phyloP scores from a whole-genome alignment of 2,797 vertebrate genomes.

The Brachyalestes nurse region DNA sequence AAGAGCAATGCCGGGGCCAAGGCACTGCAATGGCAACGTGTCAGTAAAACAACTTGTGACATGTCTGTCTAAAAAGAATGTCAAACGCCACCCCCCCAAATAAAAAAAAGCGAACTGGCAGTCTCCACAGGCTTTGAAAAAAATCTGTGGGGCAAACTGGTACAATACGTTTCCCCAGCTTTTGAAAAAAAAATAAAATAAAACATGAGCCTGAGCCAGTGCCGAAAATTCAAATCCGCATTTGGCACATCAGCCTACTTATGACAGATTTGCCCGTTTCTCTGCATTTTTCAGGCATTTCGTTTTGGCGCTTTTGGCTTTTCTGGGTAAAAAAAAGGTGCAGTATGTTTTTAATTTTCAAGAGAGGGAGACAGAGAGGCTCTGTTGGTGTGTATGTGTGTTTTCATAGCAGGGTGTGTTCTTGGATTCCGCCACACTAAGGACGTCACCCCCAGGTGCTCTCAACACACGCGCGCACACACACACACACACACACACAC shows the following conservation, averaged over 20 bases:
- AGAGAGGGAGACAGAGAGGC: constrained; percentile 66
- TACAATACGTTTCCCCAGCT: background rate
- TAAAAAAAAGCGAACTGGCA: background rate
- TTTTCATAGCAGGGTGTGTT: constrained; percentile 81
- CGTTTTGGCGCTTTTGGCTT: constrained; percentile 8
- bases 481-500: constrained; percentile 63
- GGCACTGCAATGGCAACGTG: constrained; percentile 60
- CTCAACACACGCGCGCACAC: constrained; percentile 67
- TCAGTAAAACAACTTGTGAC: constrained; percentile 78
- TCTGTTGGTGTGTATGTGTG: constrained; percentile 65
- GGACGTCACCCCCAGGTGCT: constrained; percentile 80
- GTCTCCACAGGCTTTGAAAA: background rate
- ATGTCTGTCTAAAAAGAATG: constrained; percentile 67
- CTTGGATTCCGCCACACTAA: constrained; percentile 78
- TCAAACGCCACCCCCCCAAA: constrained; percentile 46
- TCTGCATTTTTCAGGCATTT: background rate
- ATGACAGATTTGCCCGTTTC: constrained; percentile 22
- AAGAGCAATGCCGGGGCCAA: constrained; percentile 67
- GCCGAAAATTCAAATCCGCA: constrained; percentile 32
- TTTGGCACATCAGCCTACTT: constrained; percentile 22
- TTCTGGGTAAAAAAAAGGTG: constrained; percentile 1
- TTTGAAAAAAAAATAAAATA: constrained; percentile 10
- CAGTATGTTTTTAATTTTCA: constrained; percentile 73
- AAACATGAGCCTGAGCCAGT: background rate
- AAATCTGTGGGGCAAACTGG: constrained; percentile 6